Evolutionary conservation across 2,797 vertebrate genomes (phyloP).

Genomic region (Hybognathus amarus): DNA sequence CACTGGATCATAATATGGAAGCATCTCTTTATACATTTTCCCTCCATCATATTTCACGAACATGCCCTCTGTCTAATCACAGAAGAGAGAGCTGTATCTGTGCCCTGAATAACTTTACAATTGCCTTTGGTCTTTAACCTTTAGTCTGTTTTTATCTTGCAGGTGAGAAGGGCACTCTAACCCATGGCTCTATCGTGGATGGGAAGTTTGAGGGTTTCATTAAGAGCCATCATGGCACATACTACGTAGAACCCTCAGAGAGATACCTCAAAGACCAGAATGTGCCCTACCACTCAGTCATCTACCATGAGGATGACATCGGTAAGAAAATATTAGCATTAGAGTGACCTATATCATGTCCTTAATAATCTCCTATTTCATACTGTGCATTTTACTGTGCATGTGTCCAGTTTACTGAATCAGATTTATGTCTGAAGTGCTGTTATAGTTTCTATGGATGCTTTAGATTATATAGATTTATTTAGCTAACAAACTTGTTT

Average conservation of each 20-base stretch:
- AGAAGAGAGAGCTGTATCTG: background rate
- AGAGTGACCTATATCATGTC: background rate
- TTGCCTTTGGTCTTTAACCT: background rate
- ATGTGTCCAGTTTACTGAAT: background rate
- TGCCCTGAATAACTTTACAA: background rate
- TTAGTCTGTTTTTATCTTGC: conserved; percentile 53
- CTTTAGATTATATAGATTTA: background rate
- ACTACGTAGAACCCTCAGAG: conserved; percentile 94
- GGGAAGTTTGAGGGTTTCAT: conserved; percentile 98
- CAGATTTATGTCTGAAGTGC: background rate
- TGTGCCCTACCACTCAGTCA: conserved; percentile 92
- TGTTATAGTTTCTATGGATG: background rate
- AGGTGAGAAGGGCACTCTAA: conserved; percentile 92
- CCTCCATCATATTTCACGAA: background rate
- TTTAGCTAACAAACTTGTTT: background rate
- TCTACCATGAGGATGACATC: conserved; percentile 97
- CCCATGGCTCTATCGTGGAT: conserved; percentile 91
- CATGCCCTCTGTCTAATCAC: background rate
- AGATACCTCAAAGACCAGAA: conserved; percentile 87
- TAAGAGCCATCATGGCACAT: conserved; percentile 88
- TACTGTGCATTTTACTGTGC: background rate
- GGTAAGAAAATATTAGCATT: conserved; percentile 78
- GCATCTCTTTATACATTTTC: conserved; percentile 9
- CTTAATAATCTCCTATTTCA: background rate
- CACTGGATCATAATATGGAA: conserved; percentile 17